Evolutionary conservation across 2,113 vertebrate species (phyloP), one percentile per base, ranked within the genome.

Genomic region (Macquaria ambigua): DNA sequence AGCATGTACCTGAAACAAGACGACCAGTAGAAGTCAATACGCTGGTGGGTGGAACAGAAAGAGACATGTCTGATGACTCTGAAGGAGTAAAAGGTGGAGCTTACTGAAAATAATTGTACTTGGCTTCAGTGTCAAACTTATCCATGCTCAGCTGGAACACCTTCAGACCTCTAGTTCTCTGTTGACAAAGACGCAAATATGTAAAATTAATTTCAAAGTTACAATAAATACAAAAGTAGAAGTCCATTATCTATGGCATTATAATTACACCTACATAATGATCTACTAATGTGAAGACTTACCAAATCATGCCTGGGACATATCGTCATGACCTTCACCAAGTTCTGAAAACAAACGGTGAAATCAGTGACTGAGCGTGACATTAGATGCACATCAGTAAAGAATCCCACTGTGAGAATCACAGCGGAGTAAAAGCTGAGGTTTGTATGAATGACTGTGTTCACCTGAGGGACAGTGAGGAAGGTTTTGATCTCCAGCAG

Each of bases 61-160:
- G 12, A 58, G 5, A 25, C 0, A 11, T 10, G 21, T 56, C 46
- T 63, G 56, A 73, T 16, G 23, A 18, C 6, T 59, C 64, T 21
- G 0, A 37, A 25, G 20, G 4, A 72, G 12, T 34, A n/a, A 79
- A 14, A 83, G 39, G 4, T 6, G 5, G 34, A 10, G 39, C 95
- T 92, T 93, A 98, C 98, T 96, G 97, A 94, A 99, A 98, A 82
- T 98, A 97, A 3, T 94, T 97, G 20, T 98, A 96, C 93, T 98
- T 99, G 93, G 97, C 98, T 90, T 97, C 96, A 28, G 92, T 92
- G 67, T 96, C 93, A 93, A 98, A 97, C 85, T 98, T 99, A 91
- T 99, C 94, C 74, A 99, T 97, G 81, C 96, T 97, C 58, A 98
- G 90, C 88, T 99, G 98, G 85, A 99, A 97, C 87, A 98, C 87